Evolutionary conservation across 2,888 invertebrate genomes (phyloP), one percentile per base, ranked within the genome.

Genomic region (Bellardia bayeri): DNA sequence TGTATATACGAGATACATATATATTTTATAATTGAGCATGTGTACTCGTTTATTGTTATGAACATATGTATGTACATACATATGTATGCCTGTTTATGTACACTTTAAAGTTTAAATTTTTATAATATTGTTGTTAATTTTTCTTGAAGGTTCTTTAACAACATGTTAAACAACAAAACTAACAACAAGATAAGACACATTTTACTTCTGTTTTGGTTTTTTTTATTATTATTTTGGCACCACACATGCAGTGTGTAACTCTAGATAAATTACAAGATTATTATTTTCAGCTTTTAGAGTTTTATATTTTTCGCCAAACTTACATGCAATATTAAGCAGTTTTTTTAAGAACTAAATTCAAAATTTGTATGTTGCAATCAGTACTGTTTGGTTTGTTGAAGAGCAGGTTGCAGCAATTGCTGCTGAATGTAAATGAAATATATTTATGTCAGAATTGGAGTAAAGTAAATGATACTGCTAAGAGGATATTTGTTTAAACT

Each of bases 61-160:
- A 51, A 56, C 37, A 49, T n/a, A 49, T 37, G 30, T 49, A 16
- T 16, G 42, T 66, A 66, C 42, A 61, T 61, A 61, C n/a, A n/a
- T n/a, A n/a, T n/a, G 23, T 23, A 23, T 37, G 42, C 14, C 11
- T 69, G 37, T 51, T 33, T 61, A 30, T 16, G 30, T 74, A n/a
- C 30, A 61, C 63, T 80, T 75, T 74, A 40, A 51, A 68, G 40
- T 68, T 85, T 51, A 49, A 51, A 37, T 78, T 74, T 37, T 76
- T 78, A 66, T 78, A 82, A 82, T 71, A 63, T 56, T 69, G 78
- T 68, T 86, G 86, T 61, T 86, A 86, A 86, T 86, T 86, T 78
- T 61, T 49, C 54, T 72, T 74, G 86, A 86, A 86, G 86, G 86
- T 82, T 86, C 66, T 79, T 74, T 51, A 71, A 58, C 58, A 72